A percentile compares a stretch with the other conserved stretches of the same genome.
Evolutionary conservation across 2,797 vertebrate species (phyloP).

Genomic region (Pipistrellus nathusii): DNA sequence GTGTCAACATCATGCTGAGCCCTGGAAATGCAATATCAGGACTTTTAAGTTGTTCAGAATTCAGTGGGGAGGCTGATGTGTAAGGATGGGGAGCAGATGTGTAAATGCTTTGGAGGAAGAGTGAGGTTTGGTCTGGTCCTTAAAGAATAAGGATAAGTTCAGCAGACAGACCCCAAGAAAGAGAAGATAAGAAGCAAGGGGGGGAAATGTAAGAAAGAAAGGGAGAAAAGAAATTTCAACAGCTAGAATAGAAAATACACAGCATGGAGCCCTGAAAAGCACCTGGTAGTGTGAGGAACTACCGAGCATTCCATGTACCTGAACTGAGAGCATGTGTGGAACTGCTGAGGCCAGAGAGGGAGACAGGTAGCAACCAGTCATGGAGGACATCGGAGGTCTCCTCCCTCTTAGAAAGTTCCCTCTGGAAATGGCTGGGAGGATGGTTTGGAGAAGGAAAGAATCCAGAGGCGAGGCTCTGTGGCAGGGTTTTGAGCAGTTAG

Average conservation of each 20-base stretch:
- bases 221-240: not conserved
- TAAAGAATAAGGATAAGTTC: not conserved
- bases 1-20: not conserved
- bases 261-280: not conserved
- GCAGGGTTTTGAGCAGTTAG: not conserved
- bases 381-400: not conserved
- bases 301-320: accelerated
- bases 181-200: not conserved
- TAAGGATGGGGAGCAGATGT: not conserved
- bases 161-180: not conserved
- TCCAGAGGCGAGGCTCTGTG: not conserved
- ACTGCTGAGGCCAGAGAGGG: not conserved
- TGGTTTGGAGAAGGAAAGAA: not conserved
- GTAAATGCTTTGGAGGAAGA: not conserved
- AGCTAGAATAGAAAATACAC: not conserved
- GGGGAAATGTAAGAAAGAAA: not conserved
- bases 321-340: accelerated
- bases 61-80: not conserved
- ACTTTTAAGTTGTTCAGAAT: not conserved
- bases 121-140: not conserved
- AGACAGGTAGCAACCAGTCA: not conserved
- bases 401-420: not conserved
- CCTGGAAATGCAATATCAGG: not conserved
- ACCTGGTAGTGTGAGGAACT: not conserved
- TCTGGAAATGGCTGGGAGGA: not conserved